These are phyloP conservation scores for Alouatta palliata DNA, from an alignment of 2,113 vertebrate genomes.

Conservation along the genomic window DNA sequence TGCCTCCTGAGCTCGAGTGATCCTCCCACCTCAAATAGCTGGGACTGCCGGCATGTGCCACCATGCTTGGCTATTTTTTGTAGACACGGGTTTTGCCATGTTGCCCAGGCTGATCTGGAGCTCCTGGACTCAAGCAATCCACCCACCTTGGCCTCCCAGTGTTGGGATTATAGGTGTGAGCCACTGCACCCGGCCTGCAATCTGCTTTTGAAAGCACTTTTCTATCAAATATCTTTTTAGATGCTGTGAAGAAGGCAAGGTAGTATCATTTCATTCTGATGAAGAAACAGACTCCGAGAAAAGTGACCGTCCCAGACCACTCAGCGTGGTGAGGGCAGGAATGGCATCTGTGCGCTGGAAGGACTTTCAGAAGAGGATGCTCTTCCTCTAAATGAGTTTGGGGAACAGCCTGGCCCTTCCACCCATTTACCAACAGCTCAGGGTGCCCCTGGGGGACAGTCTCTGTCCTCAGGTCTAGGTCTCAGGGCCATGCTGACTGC, in stretches of 20 bases:
- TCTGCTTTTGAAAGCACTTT: neutral
- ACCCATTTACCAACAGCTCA: neutral
- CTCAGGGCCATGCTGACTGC: rapidly evolving
- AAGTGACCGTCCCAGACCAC: neutral
- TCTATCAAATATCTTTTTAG: neutral
- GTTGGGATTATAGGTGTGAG: neutral
- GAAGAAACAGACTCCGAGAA: neutral
- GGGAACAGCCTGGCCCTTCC: too few species aligned
- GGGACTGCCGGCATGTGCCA: neutral
- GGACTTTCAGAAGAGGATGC: neutral
- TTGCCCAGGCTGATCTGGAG: neutral
- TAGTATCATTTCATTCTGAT: neutral
- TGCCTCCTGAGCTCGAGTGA: neutral
- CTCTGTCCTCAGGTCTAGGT: neutral
- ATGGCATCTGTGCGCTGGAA: neutral
- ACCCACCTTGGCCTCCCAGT: neutral
- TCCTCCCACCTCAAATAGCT: neutral
- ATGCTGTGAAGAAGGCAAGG: neutral
- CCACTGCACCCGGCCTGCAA: neutral
- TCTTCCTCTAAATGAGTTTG: neutral
- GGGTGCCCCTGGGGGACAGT: neutral
- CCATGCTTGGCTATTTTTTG: neutral
- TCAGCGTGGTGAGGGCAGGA: neutral
- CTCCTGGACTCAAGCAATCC: neutral
- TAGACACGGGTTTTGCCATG: neutral